phyloP scores from a whole-genome alignment of 2,888 invertebrate species.

The Xylota segnis region DNA sequence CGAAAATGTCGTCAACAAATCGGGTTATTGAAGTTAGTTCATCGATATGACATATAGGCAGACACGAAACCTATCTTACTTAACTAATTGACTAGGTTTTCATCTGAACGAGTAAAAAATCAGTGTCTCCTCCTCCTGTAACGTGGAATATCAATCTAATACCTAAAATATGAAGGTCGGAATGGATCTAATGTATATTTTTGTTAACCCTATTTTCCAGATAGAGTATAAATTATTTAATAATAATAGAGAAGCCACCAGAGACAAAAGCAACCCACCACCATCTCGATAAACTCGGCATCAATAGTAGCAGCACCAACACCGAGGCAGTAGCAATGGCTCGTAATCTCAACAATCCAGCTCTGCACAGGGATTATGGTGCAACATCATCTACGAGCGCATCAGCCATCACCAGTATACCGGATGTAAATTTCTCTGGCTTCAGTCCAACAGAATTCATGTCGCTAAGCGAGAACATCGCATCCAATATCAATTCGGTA shows the following conservation, averaged over 20 bases:
- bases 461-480: conserved; percentile 92
- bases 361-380: conserved; percentile 81
- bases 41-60: no score
- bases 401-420: conserved; percentile 83
- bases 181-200: background rate
- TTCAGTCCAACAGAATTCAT: conserved; percentile 91
- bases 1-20: no score
- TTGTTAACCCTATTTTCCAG: background rate
- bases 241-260: conserved; percentile 15
- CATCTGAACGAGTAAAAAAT: no score
- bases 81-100: no score
- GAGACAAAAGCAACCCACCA: conserved; percentile 31
- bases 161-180: background rate
- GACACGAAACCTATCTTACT: no score
- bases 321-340: conserved; percentile 74
- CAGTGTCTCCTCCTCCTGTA: no score
- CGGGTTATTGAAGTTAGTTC: no score
- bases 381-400: conserved; percentile 80
- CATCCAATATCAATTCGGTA: conserved; percentile 91
- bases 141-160: no score
- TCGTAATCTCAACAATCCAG: conserved; percentile 80
- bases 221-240: background rate
- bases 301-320: conserved; percentile 8
- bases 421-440: conserved; percentile 89
- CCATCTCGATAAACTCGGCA: background rate